A percentile compares a stretch with the other conserved stretches of the same genome.
phyloP scores from a whole-genome alignment of 1,140 invertebrate species.

The Drosophila ficusphila region DNA sequence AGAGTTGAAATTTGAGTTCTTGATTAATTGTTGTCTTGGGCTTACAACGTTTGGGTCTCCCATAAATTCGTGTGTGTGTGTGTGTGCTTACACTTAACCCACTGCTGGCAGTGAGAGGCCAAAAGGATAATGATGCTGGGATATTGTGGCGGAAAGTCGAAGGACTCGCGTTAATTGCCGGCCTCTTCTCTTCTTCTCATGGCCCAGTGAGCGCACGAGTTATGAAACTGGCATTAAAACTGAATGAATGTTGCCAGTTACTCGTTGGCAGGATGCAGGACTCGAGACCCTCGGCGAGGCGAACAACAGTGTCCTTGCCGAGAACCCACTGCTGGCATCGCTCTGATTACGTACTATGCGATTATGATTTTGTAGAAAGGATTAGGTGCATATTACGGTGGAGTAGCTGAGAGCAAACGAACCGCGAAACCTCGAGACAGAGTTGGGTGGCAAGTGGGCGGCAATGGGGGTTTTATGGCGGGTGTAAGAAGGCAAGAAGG shows the following conservation, averaged over 20 bases:
- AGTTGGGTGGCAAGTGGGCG: slow-evolving; percentile 5
- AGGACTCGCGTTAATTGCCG: slow-evolving; percentile 71
- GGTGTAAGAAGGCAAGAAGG: slow-evolving; percentile 22
- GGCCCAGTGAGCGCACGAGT: slow-evolving; percentile 75
- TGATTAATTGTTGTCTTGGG: slow-evolving; percentile 60
- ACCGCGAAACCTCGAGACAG: slow-evolving; percentile 68
- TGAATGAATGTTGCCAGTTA: slow-evolving; percentile 62
- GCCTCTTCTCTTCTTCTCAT: slow-evolving; percentile 50
- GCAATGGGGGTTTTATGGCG: not conserved
- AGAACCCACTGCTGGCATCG: slow-evolving; percentile 40
- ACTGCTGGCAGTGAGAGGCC: slow-evolving; percentile 32
- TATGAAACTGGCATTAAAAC: slow-evolving; percentile 77
- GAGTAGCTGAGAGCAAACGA: slow-evolving; percentile 60
- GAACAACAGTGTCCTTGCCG: slow-evolving; percentile 56
- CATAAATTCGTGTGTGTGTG: slow-evolving; percentile 27
- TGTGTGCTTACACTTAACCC: slow-evolving; percentile 26
- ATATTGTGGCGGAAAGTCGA: slow-evolving; percentile 48
- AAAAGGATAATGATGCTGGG: slow-evolving; percentile 50
- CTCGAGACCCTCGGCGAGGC: slow-evolving; percentile 28
- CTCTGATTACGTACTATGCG: slow-evolving; percentile 76
- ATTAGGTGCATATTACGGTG: slow-evolving; percentile 78
- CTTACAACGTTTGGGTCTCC: slow-evolving; percentile 25
- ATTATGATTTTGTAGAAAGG: slow-evolving; percentile 81
- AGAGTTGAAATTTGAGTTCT: slow-evolving; percentile 58
- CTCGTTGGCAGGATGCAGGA: slow-evolving; percentile 37